Percentiles rank a stretch among this genome's conserved stretches.
phyloP scores from a whole-genome alignment of 2,797 vertebrate genomes.

The Delichon dasypus region DNA sequence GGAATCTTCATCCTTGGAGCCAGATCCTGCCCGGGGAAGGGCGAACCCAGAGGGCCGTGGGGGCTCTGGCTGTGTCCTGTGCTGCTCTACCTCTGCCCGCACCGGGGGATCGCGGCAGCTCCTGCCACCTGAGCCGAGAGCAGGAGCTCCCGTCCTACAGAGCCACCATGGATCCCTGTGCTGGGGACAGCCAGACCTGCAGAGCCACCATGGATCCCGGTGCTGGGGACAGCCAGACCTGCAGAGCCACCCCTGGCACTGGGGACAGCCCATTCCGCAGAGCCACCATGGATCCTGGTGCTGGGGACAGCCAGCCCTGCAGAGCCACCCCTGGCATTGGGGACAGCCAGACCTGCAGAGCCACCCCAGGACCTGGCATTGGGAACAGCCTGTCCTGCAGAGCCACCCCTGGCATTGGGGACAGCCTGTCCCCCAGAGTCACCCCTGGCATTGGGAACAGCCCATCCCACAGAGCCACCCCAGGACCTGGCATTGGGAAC shows the following conservation, averaged over 20 bases:
- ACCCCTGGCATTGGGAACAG: too few species aligned
- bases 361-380: fast-evolving
- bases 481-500: neutral
- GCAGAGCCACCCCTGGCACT: too few species aligned
- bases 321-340: neutral
- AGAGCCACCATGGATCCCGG: neutral
- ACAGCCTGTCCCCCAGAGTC: too few species aligned
- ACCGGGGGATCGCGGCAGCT: neutral
- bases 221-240: neutral
- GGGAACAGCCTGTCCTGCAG: neutral
- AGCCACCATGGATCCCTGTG: too few species aligned
- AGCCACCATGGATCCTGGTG: too few species aligned
- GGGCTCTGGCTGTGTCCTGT: neutral
- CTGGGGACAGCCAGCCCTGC: neutral
- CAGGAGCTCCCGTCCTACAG: neutral
- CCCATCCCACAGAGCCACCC: too few species aligned
- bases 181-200: neutral
- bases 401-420: neutral
- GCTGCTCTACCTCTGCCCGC: neutral
- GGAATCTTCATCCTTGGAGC: neutral
- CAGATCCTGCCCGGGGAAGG: neutral
- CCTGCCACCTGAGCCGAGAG: slow-evolving; percentile 71
- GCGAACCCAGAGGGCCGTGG: fast-evolving
- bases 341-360: neutral
- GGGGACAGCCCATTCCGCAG: too few species aligned